Evolutionary conservation across 2,888 invertebrate genomes (phyloP).

Genomic region (Lithophane leautieri): DNA sequence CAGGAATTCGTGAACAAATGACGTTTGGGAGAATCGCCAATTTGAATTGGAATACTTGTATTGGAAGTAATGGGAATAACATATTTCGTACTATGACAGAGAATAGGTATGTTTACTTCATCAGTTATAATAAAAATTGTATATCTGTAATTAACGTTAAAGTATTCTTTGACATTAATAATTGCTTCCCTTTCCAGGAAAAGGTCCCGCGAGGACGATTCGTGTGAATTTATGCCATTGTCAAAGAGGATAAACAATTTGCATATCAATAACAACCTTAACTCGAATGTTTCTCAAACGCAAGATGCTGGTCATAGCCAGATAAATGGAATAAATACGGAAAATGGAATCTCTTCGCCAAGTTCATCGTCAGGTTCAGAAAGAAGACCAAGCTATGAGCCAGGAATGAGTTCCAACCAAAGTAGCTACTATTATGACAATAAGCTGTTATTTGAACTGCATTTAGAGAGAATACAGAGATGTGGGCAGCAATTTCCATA

Average conservation of each 20-base stretch:
- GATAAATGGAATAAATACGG: slow-evolving; percentile 76
- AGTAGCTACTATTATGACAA: slow-evolving; percentile 97
- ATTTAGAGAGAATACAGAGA: slow-evolving; percentile 94
- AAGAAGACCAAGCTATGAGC: slow-evolving; percentile 91
- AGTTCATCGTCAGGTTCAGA: slow-evolving; percentile 80
- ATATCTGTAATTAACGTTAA: background rate
- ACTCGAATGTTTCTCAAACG: slow-evolving; percentile 71
- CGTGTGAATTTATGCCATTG: slow-evolving; percentile 95
- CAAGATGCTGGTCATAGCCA: slow-evolving; percentile 82
- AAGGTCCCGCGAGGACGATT: slow-evolving; percentile 94
- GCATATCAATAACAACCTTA: slow-evolving; percentile 93
- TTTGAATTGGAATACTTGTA: slow-evolving; percentile 77
- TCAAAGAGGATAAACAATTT: slow-evolving; percentile 97
- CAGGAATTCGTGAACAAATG: slow-evolving; percentile 74
- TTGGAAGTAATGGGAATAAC: slow-evolving; percentile 82
- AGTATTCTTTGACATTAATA: slow-evolving; percentile 4
- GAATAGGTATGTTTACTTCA: slow-evolving; percentile 81
- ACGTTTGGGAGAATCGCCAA: slow-evolving; percentile 80
- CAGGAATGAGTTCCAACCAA: slow-evolving; percentile 93
- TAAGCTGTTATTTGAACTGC: slow-evolving; percentile 95
- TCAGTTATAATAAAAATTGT: background rate
- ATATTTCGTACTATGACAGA: slow-evolving; percentile 84
- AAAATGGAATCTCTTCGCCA: slow-evolving; percentile 80
- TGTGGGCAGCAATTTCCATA: slow-evolving; percentile 88
- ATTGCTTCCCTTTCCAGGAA: slow-evolving; percentile 90